Evolutionary conservation across 2,888 invertebrate genomes (phyloP), one percentile per base, ranked within the genome.

Genomic region (Zaprionus bogoriensis): DNA sequence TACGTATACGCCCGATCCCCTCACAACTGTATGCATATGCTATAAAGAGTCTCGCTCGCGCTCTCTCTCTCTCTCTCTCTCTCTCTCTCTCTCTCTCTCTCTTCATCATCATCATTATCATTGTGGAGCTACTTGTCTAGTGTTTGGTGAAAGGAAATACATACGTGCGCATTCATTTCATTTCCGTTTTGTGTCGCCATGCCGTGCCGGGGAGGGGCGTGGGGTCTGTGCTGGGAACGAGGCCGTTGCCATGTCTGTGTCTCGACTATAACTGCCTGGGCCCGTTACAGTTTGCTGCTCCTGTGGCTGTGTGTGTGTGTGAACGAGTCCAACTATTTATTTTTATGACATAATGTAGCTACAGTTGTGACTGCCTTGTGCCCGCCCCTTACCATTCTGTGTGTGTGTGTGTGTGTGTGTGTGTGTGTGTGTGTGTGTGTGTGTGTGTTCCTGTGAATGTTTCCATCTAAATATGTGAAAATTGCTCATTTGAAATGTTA

Each of bases 401-500:
- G 45, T 41, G 14, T 59, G 52, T 41, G 42, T 44, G 38, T 52
- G 47, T 52, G 58, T 68, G 53, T 59, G 67, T 76, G 66, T 68
- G 77, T 65, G 19, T 58, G 45, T 41, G 14, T 59, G 52, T 41
- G 42, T 44, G 38, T 52, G n/a, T n/a, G 19, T 58, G 45, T 41
- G 14, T 59, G 52, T 41, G 42, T 44, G 38, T 52, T 51, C 48
- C 60, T 68, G 53, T 59, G 67, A 78, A 67, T 68, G 77, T 65
- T 78, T 66, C 73, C 80, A 75, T 80, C 77, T 77, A 82, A 80
- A 77, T 79, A 80, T 80, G 82, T 82, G 82, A 81, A 83, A 82
- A 82, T 83, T 82, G 82, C 83, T 83, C 81, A 81, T 82, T 82
- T 82, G 62, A 82, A 75, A 81, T 79, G 79, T 67, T 70, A 30